Evolutionary conservation across 2,797 vertebrate genomes (phyloP), one percentile per base, ranked within the genome.

Genomic region (Takifugu ocellatus): DNA sequence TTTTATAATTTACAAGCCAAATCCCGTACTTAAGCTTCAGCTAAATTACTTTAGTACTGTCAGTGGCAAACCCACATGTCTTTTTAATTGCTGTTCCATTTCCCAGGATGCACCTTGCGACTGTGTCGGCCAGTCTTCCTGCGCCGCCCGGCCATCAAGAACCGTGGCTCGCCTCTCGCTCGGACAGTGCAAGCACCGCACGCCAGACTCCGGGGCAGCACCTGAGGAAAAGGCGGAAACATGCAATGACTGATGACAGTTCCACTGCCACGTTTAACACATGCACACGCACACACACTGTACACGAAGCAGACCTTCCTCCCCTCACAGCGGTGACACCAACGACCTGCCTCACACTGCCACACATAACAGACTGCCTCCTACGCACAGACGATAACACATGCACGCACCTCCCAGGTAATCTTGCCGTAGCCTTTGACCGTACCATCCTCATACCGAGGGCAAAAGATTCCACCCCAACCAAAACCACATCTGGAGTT

Each of bases 31-130:
- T 21, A 21, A 21, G 21, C 21, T 21, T 21, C 21, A 21, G 21
- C 21, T 21, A 21, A 21, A 21, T 21, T 21, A 21, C 21, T 21
- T 21, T 21, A 1, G 1, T 21, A 21, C 21, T 33, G 31, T 33
- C 27, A 29, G 27, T 7, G 8, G 6, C 27, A 29, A 29, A 29
- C 27, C 1, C 8, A 7, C 27, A 21, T 21, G 16, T 21, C 2
- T 46, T 21, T 21, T n/a, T n/a, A n/a, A n/a, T 10, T 46, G 16
- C 17, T 44, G 6, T 46, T 46, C 6, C 77, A 65, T 77, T 84
- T 88, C 74, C 61, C 83, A 99, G 97, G 96, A 99, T 59, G 79
- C 78, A n/a, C 84, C 93, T 12, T 99, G 96, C 76, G 95, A 97
- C 84, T 99, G 97, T 56, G 92, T 87, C 25, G 84, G 89, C 56